Conservation (phyloP, 2,888 invertebrate genomes). For the Acrobasis suavella region DNA sequence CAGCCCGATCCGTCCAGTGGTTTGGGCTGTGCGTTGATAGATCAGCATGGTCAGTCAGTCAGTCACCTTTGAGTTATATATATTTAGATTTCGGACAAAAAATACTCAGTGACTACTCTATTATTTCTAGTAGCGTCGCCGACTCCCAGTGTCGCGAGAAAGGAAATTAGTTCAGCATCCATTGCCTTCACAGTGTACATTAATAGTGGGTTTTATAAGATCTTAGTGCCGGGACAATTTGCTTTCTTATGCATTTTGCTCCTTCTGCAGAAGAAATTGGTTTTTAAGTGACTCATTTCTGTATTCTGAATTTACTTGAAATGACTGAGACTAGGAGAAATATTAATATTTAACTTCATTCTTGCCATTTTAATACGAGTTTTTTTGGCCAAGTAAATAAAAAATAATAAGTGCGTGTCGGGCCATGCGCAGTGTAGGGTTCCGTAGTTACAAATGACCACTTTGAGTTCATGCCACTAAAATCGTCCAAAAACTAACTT, state of each 20-base stretch:
- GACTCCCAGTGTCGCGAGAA: slow-evolving; percentile 11
- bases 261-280: slow-evolving; percentile 12
- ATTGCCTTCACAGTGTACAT: slow-evolving; percentile 9
- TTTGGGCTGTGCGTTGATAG: no score
- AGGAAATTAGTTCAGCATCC: slow-evolving; percentile 15
- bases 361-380: no score
- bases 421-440: no score
- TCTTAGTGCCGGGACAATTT: slow-evolving; percentile 17
- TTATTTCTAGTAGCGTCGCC: background rate
- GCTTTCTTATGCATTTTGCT: slow-evolving; percentile 17
- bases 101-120: background rate
- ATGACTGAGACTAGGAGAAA: background rate
- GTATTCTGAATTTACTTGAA: slow-evolving; percentile 19
- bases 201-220: slow-evolving; percentile 18
- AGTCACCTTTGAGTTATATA: no score
- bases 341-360: background rate
- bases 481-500: no score
- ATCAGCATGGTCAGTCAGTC: no score
- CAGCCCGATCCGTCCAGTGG: no score
- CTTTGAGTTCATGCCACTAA: no score
- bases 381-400: no score
- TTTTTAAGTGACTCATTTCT: slow-evolving; percentile 26
- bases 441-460: no score
- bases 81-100: no score
- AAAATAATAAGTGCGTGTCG: no score